Base-by-base conservation (phyloP, 2,113 vertebrate genomes). In the Ammodytes marinus region DNA sequence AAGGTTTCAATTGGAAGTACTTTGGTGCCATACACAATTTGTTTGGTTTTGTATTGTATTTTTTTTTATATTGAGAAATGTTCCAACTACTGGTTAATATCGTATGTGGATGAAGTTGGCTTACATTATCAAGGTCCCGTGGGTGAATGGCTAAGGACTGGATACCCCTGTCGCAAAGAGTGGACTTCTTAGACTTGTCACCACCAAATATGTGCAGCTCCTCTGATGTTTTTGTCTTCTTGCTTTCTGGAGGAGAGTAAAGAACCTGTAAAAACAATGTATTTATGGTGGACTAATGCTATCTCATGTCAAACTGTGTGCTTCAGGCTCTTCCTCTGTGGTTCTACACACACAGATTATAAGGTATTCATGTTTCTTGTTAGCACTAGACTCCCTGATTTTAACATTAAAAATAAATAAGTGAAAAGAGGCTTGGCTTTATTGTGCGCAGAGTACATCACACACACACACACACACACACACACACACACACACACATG, bases 101-200 rank as follows among this genome's bases (percentile, higher is more conserved):
- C 6, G 13, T 7, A 45, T n/a, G 65, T 53, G n/a, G 11, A 64
- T 69, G 19, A 73, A 50, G 50, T 63, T 1, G n/a, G 19, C 86
- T 40, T 88, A 97, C 97, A 93, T 96, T 96, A 63, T 92, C 60
- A 58, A 96, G 81, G 46, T 96, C 94, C 47, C 94, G 94, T 42
- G 69, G 46, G 46, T 87, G 93, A 80, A 96, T 93, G 68, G 92
- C 93, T 79, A 95, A 88, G 0, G 89, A 86, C 77, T 95, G 94
- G 76, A 95, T 92, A 68, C 95, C 94, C 17, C 93, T 82, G 91
- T 88, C 92, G 74, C 88, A 93, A 1, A 96, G 83, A 15, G 91
- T 73, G 59, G 47, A 65, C 0, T 81, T 90, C 0, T 35, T 49
- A 27, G 45, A 35, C 4, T 39, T 39, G 5, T 52, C 7, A 55